phyloP scores from a whole-genome alignment of 2,113 vertebrate species.

The Thunnus thynnus region DNA sequence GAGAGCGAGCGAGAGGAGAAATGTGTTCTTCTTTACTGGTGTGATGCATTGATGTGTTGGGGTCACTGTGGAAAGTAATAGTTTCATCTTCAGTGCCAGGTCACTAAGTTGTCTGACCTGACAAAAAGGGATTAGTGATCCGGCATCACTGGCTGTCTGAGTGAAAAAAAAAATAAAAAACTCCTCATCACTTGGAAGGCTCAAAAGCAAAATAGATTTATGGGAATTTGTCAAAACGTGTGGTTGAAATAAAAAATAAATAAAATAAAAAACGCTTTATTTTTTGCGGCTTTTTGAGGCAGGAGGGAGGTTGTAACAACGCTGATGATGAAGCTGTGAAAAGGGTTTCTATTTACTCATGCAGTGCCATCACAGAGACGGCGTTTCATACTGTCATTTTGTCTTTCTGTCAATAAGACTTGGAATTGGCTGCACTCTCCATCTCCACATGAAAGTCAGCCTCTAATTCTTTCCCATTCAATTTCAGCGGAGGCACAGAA shows the following conservation, averaged over 20 bases:
- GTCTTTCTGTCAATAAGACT: constrained; percentile 63
- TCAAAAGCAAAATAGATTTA: constrained; percentile 45
- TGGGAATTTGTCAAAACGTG: constrained; percentile 48
- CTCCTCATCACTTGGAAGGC: constrained; percentile 21
- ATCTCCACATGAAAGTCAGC: constrained; percentile 69
- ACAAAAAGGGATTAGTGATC: constrained; percentile 51
- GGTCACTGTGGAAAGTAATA: constrained; percentile 64
- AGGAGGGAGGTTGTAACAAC: neutral
- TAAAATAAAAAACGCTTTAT: constrained; percentile 2
- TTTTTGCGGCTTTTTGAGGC: constrained; percentile 16
- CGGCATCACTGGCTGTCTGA: constrained; percentile 40
- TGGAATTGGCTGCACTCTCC: constrained; percentile 59
- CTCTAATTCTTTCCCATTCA: constrained; percentile 69
- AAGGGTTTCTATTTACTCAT: constrained; percentile 62
- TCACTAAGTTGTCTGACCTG: constrained; percentile 66
- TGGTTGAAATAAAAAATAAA: constrained; percentile 37
- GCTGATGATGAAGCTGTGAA: constrained; percentile 32
- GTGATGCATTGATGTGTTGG: constrained; percentile 67
- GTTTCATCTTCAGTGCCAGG: constrained; percentile 59
- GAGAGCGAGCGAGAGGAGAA: constrained; percentile 41
- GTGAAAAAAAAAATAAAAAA: constrained; percentile 38
- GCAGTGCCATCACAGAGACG: constrained; percentile 23
- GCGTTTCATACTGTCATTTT: constrained; percentile 53
- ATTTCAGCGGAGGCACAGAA: constrained; percentile 56
- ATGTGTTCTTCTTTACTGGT: constrained; percentile 42